These are phyloP conservation scores for Hipparchia sbordonii DNA, from an alignment of 2,888 invertebrate genomes.

Conservation along the genomic window DNA sequence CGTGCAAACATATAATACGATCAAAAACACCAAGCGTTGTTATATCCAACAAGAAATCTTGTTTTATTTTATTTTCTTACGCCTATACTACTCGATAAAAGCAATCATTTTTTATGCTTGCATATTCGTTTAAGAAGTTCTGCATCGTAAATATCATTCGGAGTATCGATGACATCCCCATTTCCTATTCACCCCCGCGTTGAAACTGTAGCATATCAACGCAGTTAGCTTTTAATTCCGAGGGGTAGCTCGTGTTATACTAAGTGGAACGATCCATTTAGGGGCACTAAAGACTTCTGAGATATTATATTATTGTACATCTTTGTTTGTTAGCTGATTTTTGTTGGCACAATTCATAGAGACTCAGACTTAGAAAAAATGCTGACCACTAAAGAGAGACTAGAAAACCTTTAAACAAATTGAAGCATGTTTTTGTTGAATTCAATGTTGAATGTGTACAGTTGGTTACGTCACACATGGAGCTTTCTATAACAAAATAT, in stretches of 20 bases:
- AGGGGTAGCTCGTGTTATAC: constrained; percentile 72
- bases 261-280: constrained; percentile 73
- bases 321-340: constrained; percentile 6
- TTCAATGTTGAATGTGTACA: too few relatives aligned
- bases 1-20: not conserved
- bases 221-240: constrained; percentile 51
- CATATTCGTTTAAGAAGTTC: constrained; percentile 24
- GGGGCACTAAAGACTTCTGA: constrained; percentile 44
- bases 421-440: too few relatives aligned
- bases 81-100: constrained; percentile 13
- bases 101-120: constrained; percentile 23
- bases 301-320: constrained; percentile 17
- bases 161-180: constrained; percentile 15
- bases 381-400: too few relatives aligned
- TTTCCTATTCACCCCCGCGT: constrained; percentile 18
- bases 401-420: too few relatives aligned
- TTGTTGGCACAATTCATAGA: constrained; percentile 7
- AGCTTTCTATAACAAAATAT: too few relatives aligned
- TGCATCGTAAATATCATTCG: constrained; percentile 27
- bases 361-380: too few relatives aligned
- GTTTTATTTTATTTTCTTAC: not conserved
- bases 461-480: too few relatives aligned
- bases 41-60: not conserved
- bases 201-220: constrained; percentile 43
- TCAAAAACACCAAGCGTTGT: not conserved